Conservation (phyloP, 2,888 invertebrate species). For the Agonum fuliginosum region DNA sequence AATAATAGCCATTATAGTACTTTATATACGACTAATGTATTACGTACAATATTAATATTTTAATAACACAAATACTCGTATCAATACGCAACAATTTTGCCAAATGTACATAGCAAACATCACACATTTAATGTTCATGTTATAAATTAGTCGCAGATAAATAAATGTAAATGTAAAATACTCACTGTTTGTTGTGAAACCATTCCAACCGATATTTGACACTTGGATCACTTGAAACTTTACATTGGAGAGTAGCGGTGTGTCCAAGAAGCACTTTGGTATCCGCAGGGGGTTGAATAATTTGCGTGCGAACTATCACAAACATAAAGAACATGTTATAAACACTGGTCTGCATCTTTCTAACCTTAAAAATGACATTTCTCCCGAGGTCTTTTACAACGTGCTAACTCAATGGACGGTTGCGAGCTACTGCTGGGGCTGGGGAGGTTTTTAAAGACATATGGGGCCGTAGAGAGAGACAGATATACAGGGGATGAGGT, state of each 20-base stretch:
- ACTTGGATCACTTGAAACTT: conserved; percentile 92
- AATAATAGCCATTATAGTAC: too few species aligned
- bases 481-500: neutral
- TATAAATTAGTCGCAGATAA: too few species aligned
- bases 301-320: conserved; percentile 89
- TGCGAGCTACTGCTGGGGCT: too few species aligned
- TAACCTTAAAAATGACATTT: neutral
- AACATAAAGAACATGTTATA: conserved; percentile 16
- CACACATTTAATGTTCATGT: too few species aligned
- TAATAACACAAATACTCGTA: too few species aligned
- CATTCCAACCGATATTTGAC: conserved; percentile 91
- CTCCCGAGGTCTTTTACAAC: neutral
- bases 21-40: too few species aligned
- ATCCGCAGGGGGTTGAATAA: conserved; percentile 94
- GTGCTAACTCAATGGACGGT: neutral
- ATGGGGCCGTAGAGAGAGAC: neutral
- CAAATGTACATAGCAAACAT: too few species aligned
- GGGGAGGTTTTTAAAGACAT: too few species aligned
- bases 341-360: neutral
- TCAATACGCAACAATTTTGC: too few species aligned
- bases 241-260: conserved; percentile 94
- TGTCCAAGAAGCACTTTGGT: conserved; percentile 93
- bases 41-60: too few species aligned
- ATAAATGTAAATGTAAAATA: conserved; percentile 64
- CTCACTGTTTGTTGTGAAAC: conserved; percentile 90